Conservation (phyloP, 2,888 invertebrate species). For the Ryuthela nishihirai region DNA sequence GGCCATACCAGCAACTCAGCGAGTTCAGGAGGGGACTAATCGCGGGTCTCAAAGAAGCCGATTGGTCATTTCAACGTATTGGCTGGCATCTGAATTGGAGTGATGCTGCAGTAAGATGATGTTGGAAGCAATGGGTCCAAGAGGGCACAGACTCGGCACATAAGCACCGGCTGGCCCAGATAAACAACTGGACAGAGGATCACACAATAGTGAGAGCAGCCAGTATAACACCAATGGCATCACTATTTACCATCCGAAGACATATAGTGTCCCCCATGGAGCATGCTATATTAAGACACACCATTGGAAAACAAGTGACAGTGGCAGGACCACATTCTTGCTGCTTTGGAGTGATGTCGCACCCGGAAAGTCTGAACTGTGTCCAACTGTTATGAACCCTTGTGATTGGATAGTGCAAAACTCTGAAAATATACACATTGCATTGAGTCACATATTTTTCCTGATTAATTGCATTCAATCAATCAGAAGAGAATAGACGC, state of each 20-base stretch:
- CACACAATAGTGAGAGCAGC: neutral
- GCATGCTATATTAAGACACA: too few species aligned
- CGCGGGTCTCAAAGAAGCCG: neutral
- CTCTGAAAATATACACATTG: too few species aligned
- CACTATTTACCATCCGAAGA: neutral
- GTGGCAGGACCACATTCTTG: too few species aligned
- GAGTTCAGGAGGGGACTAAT: neutral
- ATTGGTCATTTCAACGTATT: neutral
- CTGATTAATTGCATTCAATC: too few species aligned
- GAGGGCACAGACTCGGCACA: neutral
- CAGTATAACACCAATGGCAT: neutral
- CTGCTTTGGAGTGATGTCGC: too few species aligned
- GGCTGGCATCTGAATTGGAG: neutral
- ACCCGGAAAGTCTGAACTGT: too few species aligned
- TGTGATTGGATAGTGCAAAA: too few species aligned
- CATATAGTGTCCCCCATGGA: too few species aligned
- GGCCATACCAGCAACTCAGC: neutral
- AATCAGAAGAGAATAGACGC: too few species aligned
- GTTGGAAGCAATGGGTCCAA: neutral
- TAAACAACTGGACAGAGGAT: neutral
- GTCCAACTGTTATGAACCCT: too few species aligned
- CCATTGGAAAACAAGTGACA: too few species aligned
- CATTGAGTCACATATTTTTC: too few species aligned
- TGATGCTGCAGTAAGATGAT: neutral
- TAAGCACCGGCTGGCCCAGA: neutral